Base-by-base conservation (phyloP, 1,140 invertebrate species). In the Drosophila oshimai region DNA sequence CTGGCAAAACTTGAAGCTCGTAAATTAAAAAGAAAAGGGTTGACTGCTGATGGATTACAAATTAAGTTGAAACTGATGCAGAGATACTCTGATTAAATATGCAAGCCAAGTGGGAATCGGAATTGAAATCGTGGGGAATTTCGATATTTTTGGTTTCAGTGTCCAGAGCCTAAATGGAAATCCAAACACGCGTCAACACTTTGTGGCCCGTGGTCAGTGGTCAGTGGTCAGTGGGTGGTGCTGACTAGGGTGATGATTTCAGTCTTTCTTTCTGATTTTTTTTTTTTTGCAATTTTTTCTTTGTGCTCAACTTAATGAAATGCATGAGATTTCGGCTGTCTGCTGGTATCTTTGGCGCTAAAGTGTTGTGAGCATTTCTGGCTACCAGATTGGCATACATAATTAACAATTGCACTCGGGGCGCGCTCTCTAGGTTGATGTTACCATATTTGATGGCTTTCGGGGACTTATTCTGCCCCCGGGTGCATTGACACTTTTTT, bases 131-230 rank as follows among this genome's bases (percentile, higher is more conserved):
- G 60, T 45, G 53, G 54, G 72, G 75, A 73, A 73, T 41, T 58
- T 47, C 37, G n/a, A 7, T 62, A n/a, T 54, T 55, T 31, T 62
- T 20, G 31, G 24, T 50, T 26, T 17, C 20, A 31, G 17, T 22
- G 37, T 61, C 24, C 39, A 12, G 44, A 31, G 72, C 81, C 80
- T 73, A 80, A 87, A 80, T 86, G 75, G 77, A 79, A 86, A 80
- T 87, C 80, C 47, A 68, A 87, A 86, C 80, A 86, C 80, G 80
- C 80, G 75, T 87, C 71, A 75, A 74, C 74, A 78, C 75, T 61
- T 68, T 73, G 70, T 45, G 57, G 53, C 37, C 74, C 22, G 62
- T 78, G 75, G 57, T 60, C 49, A 33, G 10, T 47, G 68, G 70
- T 73, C 64, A 57, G 20, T 49, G 44, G 36, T 34, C 54, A 37